These are phyloP conservation scores for Stomatorhinus walkeri DNA, from an alignment of 2,797 vertebrate species.

Conservation along the genomic window DNA sequence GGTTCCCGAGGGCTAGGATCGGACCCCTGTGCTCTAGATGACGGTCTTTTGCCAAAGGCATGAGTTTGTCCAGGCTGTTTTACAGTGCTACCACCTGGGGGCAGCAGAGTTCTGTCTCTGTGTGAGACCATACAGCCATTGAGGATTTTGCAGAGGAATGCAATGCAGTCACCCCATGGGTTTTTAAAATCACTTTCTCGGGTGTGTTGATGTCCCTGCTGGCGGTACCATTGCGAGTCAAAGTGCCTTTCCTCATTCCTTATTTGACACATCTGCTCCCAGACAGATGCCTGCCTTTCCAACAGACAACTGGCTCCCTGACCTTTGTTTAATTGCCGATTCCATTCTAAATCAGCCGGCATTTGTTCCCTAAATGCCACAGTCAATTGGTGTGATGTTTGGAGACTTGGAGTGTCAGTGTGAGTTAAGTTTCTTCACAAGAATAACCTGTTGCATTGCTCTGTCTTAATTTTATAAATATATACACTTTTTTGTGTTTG, in stretches of 20 bases:
- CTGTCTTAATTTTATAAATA: neutral
- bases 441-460: neutral
- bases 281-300: neutral
- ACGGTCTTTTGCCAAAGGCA: neutral
- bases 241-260: neutral
- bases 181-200: neutral
- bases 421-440: neutral
- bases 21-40: neutral
- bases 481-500: neutral
- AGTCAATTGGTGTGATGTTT: neutral
- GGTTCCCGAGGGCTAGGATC: neutral
- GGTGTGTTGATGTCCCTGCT: neutral
- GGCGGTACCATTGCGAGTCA: neutral
- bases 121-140: neutral
- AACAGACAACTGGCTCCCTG: neutral
- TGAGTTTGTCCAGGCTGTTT: neutral
- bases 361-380: conserved; percentile 1
- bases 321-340: neutral
- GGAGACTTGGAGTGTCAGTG: neutral
- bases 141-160: neutral
- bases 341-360: neutral
- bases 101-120: neutral
- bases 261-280: neutral
- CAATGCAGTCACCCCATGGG: neutral
- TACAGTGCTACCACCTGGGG: neutral